Evolutionary conservation across 2,888 invertebrate species (phyloP).

Genomic region (Acanthacorydalis orientalis): DNA sequence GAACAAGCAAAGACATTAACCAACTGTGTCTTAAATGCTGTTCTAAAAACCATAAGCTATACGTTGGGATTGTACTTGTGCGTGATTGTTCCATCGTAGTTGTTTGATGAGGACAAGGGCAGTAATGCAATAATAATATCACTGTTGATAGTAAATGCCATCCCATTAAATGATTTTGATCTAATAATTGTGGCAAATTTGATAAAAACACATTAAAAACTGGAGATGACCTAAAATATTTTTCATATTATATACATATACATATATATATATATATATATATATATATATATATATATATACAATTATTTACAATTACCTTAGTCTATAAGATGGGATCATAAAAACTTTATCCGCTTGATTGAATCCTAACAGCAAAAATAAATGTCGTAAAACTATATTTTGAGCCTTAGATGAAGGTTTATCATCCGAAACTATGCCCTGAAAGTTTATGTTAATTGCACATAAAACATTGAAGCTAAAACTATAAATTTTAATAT

Average conservation of each 20-base stretch:
- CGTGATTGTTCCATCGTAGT: conserved; percentile 31
- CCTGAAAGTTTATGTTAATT: too few species aligned
- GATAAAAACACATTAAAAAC: conserved; percentile 93
- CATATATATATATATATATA: too few species aligned
- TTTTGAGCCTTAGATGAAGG: conserved; percentile 61
- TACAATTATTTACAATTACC: conserved; percentile 30
- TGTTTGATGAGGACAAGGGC: conserved; percentile 56
- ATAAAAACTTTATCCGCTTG: conserved; percentile 80
- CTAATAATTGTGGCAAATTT: conserved; percentile 83
- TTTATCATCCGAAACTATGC: conserved; percentile 78
- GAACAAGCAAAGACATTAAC: conserved; percentile 82
- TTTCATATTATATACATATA: not conserved
- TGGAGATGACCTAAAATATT: conserved; percentile 55
- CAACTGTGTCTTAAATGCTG: conserved; percentile 78
- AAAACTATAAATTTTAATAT: too few species aligned
- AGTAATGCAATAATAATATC: conserved; percentile 62
- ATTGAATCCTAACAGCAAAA: conserved; percentile 84
- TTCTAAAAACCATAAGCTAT: conserved; percentile 78
- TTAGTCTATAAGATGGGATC: conserved; percentile 69
- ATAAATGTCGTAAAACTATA: conserved; percentile 80
- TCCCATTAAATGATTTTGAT: conserved; percentile 91
- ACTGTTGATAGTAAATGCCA: conserved; percentile 75
- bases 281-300: too few species aligned
- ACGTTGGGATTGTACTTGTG: conserved; percentile 31
- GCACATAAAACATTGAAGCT: too few species aligned